Base-by-base conservation (phyloP, 2,797 vertebrate species). In the Petrocephalus sullivani region DNA sequence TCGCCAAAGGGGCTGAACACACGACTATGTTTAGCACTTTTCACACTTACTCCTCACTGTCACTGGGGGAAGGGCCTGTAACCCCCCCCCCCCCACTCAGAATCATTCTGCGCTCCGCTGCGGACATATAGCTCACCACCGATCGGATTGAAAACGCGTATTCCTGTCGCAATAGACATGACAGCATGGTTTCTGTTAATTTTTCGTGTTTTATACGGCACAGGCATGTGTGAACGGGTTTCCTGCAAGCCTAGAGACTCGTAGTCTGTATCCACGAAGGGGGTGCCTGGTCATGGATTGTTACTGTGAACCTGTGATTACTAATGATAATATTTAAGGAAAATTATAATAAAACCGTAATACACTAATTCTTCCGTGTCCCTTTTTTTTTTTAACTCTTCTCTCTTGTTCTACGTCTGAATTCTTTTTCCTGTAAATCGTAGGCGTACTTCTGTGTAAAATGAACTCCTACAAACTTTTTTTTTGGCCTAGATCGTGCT, bases 201-300 rank as follows among this genome's bases (percentile, higher is more conserved):
- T 91, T 91, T 87, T 75, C 64, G 87, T 92, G 90, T 92, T 92
- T 91, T 90, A 86, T 90, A 90, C 87, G 60, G 82, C 61, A 88
- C 91, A 91, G 93, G 93, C 90, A 94, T 94, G 93, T 88, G 37
- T 46, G n/a, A 78, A 46, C 1, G 71, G 16, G 71, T 46, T 78
- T 78, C 37, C 71, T 78, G 71, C 28, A 71, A 71, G 64, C 41
- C 71, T 6, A 46, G 71, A 78, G 71, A 78, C 41, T 46, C 71
- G 0, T 78, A 78, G 33, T 78, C 71, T 46, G 7, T 78, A 19
- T 46, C 71, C 90, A 92, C 92, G 90, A 91, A 92, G 88, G 92
- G 88, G 92, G 94, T 94, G 94, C 93, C 93, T 94, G 93, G 90
- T 87, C 90, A 93, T 93, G 92, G 49, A 71, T 88, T 67, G 81